Base-by-base conservation (phyloP, 2,888 invertebrate species). In the Nemotelus pantherinus region DNA sequence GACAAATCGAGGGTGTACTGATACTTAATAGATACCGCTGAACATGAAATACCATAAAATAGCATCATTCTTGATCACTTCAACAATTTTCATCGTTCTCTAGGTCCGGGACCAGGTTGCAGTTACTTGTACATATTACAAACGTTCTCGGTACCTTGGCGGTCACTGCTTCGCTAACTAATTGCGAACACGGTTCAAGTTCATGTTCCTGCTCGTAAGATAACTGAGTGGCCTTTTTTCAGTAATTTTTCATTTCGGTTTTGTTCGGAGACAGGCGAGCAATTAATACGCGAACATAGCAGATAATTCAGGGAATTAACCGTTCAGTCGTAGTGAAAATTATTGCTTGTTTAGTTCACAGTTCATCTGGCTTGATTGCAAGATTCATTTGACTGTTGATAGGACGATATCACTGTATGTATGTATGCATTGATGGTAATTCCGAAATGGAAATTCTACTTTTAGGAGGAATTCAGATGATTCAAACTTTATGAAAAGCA, bases 151-250 rank as follows among this genome's bases (percentile, higher is more conserved):
- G 4, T 45, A 25, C 10, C 72, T 58, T 60, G 55, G 7, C 10
- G 43, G 58, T 43, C 57, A 55, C 47, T 6, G 45, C 53, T 10
- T 55, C 10, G 75, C 45, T 64, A 55, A 76, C 60, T 76, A 76
- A 76, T 76, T 76, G 76, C 65, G 9, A 63, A 76, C 76, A 76
- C 65, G 76, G 67, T 64, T 45, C 76, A 67, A 65, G 76, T 76
- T 63, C 76, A 76, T 76, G 76, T 76, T 76, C 25, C 60, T 60
- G 63, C 50, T 74, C 74, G 63, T 74, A 60, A 60, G 60, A 74
- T 74, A 60, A 50, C 74, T 74, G 63, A 47, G 9, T 60, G 60
- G 74, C 50, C 65, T 64, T 47, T 76, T 25, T 64, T 25, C 55
- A 55, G 39, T 55, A 10, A 76, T 76, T 64, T 76, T 64, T 64